Evolutionary conservation across 1,140 invertebrate genomes (phyloP).

Genomic region (Sesamia nonagrioides): DNA sequence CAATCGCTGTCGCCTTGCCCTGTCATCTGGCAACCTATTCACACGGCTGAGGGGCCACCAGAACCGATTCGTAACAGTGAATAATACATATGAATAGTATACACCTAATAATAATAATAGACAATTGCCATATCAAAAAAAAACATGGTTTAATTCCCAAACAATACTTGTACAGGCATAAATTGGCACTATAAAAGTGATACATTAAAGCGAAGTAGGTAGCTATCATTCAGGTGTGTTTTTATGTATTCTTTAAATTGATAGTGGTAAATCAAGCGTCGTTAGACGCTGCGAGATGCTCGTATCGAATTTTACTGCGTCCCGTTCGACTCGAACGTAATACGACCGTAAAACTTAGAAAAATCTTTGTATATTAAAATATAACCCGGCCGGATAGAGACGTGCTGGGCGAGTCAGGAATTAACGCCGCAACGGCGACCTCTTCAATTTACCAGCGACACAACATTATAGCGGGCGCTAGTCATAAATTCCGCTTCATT

Average conservation of each 20-base stretch:
- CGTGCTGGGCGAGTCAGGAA: conserved; percentile 49
- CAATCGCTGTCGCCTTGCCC: conserved; percentile 62
- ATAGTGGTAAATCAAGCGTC: conserved; percentile 82
- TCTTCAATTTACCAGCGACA: conserved; percentile 68
- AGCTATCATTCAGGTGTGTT: conserved; percentile 71
- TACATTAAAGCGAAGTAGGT: conserved; percentile 62
- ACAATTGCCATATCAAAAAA: conserved; percentile 42
- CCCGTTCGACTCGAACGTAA: conserved; percentile 68
- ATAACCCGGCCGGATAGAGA: conserved; percentile 65
- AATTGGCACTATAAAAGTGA: conserved; percentile 61
- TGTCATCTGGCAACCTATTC: conserved; percentile 83
- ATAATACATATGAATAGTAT: conserved; percentile 79
- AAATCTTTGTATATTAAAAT: conserved; percentile 74
- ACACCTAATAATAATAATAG: conserved; percentile 74
- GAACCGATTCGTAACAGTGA: conserved; percentile 84
- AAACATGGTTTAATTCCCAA: conserved; percentile 38
- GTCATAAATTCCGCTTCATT: conserved; percentile 84
- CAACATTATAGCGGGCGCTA: conserved; percentile 72
- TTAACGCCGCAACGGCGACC: conserved; percentile 53
- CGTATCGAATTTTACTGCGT: conserved; percentile 82
- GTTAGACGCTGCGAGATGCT: conserved; percentile 72
- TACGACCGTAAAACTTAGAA: conserved; percentile 83
- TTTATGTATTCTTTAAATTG: conserved; percentile 78
- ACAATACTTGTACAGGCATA: conserved; percentile 49
- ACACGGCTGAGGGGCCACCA: conserved; percentile 78